Percentiles rank a stretch among this genome's conserved stretches.
Conservation (phyloP, 2,888 invertebrate genomes). For the Lypha dubia region DNA sequence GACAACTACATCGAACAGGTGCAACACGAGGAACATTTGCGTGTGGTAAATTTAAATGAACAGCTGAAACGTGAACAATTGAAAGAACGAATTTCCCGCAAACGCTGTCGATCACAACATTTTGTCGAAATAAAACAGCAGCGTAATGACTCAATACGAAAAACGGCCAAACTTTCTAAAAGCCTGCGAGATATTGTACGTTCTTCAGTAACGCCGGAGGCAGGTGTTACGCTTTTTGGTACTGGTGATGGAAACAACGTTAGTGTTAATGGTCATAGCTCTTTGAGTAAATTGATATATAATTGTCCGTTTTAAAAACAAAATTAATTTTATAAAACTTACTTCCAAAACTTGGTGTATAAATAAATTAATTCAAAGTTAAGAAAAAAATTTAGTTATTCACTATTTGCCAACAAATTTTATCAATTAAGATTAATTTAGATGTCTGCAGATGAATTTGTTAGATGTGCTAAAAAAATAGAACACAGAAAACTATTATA, state of each 20-base stretch:
- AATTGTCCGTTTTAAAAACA: slow-evolving; percentile 60
- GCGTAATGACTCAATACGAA: slow-evolving; percentile 78
- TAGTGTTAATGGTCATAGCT: slow-evolving; percentile 19
- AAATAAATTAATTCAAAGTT: slow-evolving; percentile 43
- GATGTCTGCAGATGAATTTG: too few species aligned
- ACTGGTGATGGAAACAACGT: slow-evolving; percentile 50
- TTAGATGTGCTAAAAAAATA: too few species aligned
- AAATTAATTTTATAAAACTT: slow-evolving; percentile 40
- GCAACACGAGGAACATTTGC: slow-evolving; percentile 82
- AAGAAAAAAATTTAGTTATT: not conserved
- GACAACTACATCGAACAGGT: slow-evolving; percentile 81
- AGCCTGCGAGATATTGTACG: slow-evolving; percentile 82
- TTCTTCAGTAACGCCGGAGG: slow-evolving; percentile 82
- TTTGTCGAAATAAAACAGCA: slow-evolving; percentile 80
- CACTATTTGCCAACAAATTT: not conserved
- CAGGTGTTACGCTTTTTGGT: slow-evolving; percentile 59
- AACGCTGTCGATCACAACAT: slow-evolving; percentile 79
- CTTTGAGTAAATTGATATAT: slow-evolving; percentile 48
- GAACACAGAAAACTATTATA: too few species aligned
- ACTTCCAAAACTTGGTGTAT: slow-evolving; percentile 36
- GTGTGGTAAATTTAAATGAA: slow-evolving; percentile 79
- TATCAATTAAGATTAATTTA: not conserved
- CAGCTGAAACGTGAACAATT: slow-evolving; percentile 78
- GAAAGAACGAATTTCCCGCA: slow-evolving; percentile 79
- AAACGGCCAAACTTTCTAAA: slow-evolving; percentile 82